Conservation (phyloP, 2,113 vertebrate species). For the Poeciliopsis prolifica region DNA sequence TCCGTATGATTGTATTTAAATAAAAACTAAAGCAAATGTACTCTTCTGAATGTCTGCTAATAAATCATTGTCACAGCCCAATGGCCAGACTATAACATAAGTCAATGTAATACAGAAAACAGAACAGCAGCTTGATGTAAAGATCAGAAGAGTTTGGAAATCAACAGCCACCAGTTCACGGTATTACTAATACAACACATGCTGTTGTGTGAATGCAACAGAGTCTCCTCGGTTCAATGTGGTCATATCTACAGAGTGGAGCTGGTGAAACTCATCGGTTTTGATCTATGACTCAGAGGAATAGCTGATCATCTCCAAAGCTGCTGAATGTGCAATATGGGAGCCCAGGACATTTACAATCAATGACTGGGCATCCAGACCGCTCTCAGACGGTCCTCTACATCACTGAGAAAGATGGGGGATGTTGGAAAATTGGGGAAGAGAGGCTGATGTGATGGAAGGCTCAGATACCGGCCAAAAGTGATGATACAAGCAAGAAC, state of each 20-base stretch:
- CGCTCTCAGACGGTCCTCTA: slow-evolving; percentile 42
- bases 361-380: slow-evolving; percentile 44
- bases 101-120: slow-evolving; percentile 10
- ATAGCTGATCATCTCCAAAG: slow-evolving; percentile 62
- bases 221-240: neutral
- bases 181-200: slow-evolving; percentile 4
- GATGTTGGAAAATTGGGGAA: slow-evolving; percentile 31
- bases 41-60: neutral
- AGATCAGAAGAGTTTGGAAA: neutral
- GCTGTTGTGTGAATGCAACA: slow-evolving; percentile 8
- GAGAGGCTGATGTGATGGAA: slow-evolving; percentile 18
- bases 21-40: neutral
- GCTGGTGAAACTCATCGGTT: slow-evolving; percentile 10
- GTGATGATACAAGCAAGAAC: slow-evolving; percentile 8
- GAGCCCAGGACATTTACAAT: slow-evolving; percentile 55
- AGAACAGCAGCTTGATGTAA: neutral
- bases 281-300: slow-evolving; percentile 60
- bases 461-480: slow-evolving; percentile 8
- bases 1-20: neutral
- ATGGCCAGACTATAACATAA: neutral
- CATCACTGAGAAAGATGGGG: slow-evolving; percentile 41
- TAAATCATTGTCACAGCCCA: neutral
- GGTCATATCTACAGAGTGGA: slow-evolving; percentile 23
- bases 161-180: neutral
- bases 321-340: slow-evolving; percentile 66